A percentile compares a stretch with the other conserved stretches of the same genome.
Evolutionary conservation across 2,113 vertebrate genomes (phyloP).

Genomic region (Hassar affinis): DNA sequence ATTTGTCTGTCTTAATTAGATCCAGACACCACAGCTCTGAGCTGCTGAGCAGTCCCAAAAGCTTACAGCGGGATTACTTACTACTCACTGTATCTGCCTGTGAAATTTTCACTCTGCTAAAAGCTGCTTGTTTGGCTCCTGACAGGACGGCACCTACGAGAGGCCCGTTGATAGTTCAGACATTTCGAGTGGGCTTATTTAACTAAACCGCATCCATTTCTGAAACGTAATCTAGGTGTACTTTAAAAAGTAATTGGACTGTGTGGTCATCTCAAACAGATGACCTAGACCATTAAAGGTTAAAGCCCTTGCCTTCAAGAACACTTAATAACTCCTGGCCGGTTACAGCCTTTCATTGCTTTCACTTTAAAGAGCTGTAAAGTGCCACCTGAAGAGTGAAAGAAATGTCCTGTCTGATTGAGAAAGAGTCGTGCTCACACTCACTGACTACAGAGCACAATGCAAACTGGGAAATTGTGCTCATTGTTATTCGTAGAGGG

Average conservation of each 20-base stretch:
- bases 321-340: constrained; percentile 55
- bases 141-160: not conserved
- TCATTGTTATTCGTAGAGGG: constrained; percentile 74
- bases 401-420: constrained; percentile 52
- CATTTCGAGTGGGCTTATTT: constrained; percentile 3
- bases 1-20: constrained; percentile 43
- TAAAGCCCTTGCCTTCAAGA: constrained; percentile 54
- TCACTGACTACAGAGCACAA: constrained; percentile 55
- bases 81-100: constrained; percentile 31
- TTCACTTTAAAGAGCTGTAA: constrained; percentile 63
- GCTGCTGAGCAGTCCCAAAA: constrained; percentile 35
- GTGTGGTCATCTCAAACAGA: constrained; percentile 29
- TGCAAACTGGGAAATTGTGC: constrained; percentile 67
- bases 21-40: constrained; percentile 43
- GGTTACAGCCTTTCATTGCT: constrained; percentile 56
- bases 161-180: not conserved
- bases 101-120: not conserved
- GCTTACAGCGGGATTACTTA: constrained; percentile 26
- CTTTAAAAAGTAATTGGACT: constrained; percentile 12
- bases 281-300: constrained; percentile 55
- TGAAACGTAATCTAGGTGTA: constrained; percentile 8
- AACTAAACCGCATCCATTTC: constrained; percentile 24
- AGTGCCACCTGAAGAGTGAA: constrained; percentile 57
- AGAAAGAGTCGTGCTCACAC: constrained; percentile 52
- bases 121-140: not conserved